phyloP scores from a whole-genome alignment of 2,797 vertebrate genomes.

The Eulemur albifrons region DNA sequence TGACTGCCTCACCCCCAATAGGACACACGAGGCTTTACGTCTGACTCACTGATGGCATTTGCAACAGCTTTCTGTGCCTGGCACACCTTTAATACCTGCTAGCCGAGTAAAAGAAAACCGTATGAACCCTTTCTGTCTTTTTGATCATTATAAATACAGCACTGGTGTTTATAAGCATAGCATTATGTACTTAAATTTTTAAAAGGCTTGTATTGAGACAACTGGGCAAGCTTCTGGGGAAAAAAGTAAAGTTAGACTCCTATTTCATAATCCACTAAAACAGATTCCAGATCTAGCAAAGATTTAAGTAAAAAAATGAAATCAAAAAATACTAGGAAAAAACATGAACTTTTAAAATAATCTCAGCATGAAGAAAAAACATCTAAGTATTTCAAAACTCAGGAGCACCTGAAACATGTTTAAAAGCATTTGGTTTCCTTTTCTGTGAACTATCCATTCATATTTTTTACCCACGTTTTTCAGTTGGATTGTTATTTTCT shows the following conservation, averaged over 20 bases:
- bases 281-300: background rate
- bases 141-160: background rate
- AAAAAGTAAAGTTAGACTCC: background rate
- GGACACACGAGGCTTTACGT: background rate
- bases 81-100: background rate
- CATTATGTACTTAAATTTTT: background rate
- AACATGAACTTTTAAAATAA: background rate
- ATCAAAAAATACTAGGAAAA: background rate
- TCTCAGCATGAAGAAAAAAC: background rate
- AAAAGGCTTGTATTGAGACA: background rate
- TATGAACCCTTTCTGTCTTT: background rate
- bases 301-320: background rate
- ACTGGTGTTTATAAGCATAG: background rate
- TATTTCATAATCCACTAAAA: background rate
- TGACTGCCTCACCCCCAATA: background rate
- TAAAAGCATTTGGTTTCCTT: conserved; percentile 10
- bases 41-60: background rate
- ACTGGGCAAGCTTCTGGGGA: background rate
- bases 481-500: background rate
- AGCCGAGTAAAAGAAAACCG: background rate
- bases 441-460: background rate
- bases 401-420: background rate
- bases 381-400: background rate
- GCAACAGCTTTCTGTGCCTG: background rate
- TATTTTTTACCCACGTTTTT: background rate